Evolutionary conservation across 2,888 invertebrate genomes (phyloP).

Genomic region (Leptinotarsa rubiginosa): DNA sequence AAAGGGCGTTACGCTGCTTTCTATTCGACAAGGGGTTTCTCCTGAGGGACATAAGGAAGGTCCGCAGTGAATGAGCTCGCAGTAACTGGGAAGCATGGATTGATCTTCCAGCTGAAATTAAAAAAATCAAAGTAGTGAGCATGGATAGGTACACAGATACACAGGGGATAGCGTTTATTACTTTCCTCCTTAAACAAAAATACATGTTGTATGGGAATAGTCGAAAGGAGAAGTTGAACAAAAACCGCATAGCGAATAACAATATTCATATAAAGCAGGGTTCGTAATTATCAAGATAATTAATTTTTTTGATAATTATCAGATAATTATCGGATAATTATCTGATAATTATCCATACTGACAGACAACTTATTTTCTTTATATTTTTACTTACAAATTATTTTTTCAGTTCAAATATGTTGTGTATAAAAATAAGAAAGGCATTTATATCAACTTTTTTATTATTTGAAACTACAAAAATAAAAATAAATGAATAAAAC

Average conservation of each 20-base stretch:
- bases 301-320: slow-evolving; percentile 24
- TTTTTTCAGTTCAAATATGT: too few relatives aligned
- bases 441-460: too few relatives aligned
- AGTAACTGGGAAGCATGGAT: slow-evolving; percentile 71
- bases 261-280: background rate
- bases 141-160: background rate
- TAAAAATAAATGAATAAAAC: too few relatives aligned
- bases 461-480: too few relatives aligned
- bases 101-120: slow-evolving; percentile 70
- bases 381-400: too few relatives aligned
- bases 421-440: too few relatives aligned
- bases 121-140: background rate
- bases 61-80: slow-evolving; percentile 85
- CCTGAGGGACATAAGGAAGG: slow-evolving; percentile 75
- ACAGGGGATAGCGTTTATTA: too few relatives aligned
- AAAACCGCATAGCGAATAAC: too few relatives aligned
- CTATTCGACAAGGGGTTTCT: slow-evolving; percentile 73
- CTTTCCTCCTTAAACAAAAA: too few relatives aligned
- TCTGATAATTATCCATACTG: slow-evolving; percentile 12
- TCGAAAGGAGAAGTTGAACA: too few relatives aligned
- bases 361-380: slow-evolving; percentile 21
- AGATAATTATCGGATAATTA: slow-evolving; percentile 24
- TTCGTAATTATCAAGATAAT: slow-evolving; percentile 25
- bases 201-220: too few relatives aligned
- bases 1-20: slow-evolving; percentile 82